These are phyloP conservation scores for Saturnia pavonia DNA, from an alignment of 2,888 invertebrate genomes.

Conservation along the genomic window DNA sequence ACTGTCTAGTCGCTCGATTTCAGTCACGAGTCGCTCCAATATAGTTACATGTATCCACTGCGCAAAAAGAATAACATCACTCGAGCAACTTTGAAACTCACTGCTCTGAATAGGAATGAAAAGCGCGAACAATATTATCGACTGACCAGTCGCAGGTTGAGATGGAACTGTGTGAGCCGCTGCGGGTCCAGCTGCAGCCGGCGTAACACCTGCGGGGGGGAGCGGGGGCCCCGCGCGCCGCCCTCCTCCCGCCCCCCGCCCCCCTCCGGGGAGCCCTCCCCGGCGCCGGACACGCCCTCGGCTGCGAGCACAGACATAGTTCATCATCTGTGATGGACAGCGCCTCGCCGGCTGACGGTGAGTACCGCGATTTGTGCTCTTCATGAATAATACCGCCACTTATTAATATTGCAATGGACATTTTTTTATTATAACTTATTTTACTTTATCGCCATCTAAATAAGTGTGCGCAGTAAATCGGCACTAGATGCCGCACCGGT, in stretches of 20 bases:
- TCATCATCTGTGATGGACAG: not conserved
- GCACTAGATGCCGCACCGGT: no score
- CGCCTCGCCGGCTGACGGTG: no score
- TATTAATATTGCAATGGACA: no score
- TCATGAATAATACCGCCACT: no score
- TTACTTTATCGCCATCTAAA: no score
- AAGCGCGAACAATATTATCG: not conserved
- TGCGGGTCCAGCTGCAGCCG: constrained; percentile 84
- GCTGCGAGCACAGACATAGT: not conserved
- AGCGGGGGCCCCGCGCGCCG: constrained; percentile 39
- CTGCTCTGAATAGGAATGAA: not conserved
- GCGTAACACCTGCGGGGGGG: constrained; percentile 69
- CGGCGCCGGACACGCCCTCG: not conserved
- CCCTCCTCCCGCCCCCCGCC: constrained; percentile 9
- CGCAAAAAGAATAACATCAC: not conserved
- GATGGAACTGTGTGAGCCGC: constrained; percentile 89
- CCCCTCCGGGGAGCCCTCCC: not conserved
- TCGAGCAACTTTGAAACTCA: not conserved
- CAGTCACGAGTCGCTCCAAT: constrained; percentile 73
- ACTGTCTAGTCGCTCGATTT: constrained; percentile 87
- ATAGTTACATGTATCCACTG: constrained; percentile 86
- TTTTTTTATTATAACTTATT: no score
- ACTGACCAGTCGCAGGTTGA: constrained; percentile 84
- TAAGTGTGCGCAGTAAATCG: no score
- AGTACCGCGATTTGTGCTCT: no score